Evolutionary conservation across 2,888 invertebrate species (phyloP), one percentile per base, ranked within the genome.

Genomic region (Dermolepida albohirtum): DNA sequence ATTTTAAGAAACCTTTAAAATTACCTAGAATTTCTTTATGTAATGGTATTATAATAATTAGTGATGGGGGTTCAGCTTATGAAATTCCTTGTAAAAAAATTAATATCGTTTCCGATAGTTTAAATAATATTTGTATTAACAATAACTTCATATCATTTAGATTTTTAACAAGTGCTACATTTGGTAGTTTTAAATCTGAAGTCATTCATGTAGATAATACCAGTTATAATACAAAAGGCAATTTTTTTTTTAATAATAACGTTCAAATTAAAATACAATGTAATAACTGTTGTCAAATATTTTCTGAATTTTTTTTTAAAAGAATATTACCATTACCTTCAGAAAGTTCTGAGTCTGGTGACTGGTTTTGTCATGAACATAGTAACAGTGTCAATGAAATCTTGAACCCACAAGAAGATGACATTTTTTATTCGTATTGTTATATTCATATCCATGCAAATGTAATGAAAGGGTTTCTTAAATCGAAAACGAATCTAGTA

Each of bases 311-410:
- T n/a, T 44, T 83, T 0, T 89, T 90, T 80, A 80, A 85, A 52
- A 84, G 89, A 71, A 83, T 90, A 74, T 80, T 90, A 68, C 89
- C 90, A 66, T 78, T 90, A 64, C 90, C 90, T 0, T 86, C 88
- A 0, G 84, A 85, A 12, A 86, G 86, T 80, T 81, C 87, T 66
- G 89, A 89, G 74, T 85, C 87, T 77, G 85, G 85, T 0, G 90
- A 90, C 71, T 90, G 89, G 88, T 91, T 89, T 78, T 91, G 90
- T 75, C 90, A 90, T 71, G 84, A 84, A 50, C 81, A 83, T 22
- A 79, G 16, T 16, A 11, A 73, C 43, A 70, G 73, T 16, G 66
- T 71, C 27, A 54, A 71, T 40, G 75, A 68, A 70, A 79, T 57
- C 69, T 74, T 88, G 12, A 84, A 85, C 69, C 87, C 87, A 14